Evolutionary conservation across 2,113 vertebrate genomes (phyloP).

Genomic region (Columba janthina): DNA sequence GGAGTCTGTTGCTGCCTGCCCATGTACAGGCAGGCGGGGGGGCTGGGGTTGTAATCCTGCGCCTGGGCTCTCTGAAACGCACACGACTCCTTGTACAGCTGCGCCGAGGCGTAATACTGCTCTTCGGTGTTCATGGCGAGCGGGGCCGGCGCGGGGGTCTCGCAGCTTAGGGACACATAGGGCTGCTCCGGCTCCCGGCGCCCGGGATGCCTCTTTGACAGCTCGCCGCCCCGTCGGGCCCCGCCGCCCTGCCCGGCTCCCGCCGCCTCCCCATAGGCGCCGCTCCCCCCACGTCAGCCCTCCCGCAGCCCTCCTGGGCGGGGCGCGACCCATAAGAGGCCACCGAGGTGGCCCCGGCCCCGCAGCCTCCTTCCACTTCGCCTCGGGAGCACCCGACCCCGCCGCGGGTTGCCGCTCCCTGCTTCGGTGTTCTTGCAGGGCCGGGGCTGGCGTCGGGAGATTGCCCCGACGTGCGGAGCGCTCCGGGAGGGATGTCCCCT

Average conservation of each 20-base stretch:
- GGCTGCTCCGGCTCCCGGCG: not conserved
- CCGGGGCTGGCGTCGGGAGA: no score
- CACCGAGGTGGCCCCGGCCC: not conserved
- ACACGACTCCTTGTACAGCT: slow-evolving; percentile 93
- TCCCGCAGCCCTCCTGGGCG: slow-evolving; percentile 59
- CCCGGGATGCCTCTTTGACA: slow-evolving; percentile 73
- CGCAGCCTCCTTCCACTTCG: not conserved
- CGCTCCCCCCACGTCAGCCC: slow-evolving; percentile 71
- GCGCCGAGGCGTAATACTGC: slow-evolving; percentile 85
- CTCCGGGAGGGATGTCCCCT: not conserved
- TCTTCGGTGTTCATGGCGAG: slow-evolving; percentile 92
- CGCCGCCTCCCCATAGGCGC: slow-evolving; percentile 70
- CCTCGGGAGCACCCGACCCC: not conserved
- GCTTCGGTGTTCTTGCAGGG: not conserved
- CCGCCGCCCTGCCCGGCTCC: not conserved
- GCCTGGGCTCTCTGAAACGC: slow-evolving; percentile 85
- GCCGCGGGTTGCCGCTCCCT: not conserved
- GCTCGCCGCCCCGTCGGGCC: slow-evolving; percentile 43
- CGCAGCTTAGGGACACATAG: slow-evolving; percentile 30
- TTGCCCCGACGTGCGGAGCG: no score
- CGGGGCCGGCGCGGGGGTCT: not conserved
- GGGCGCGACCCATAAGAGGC: slow-evolving; percentile 38
- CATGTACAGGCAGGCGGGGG: slow-evolving; percentile 95
- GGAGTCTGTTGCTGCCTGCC: slow-evolving; percentile 79
- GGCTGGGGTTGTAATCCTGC: slow-evolving; percentile 86